Evolutionary conservation across 1,140 invertebrate species (phyloP).

Genomic region (Scaptomyza montana): DNA sequence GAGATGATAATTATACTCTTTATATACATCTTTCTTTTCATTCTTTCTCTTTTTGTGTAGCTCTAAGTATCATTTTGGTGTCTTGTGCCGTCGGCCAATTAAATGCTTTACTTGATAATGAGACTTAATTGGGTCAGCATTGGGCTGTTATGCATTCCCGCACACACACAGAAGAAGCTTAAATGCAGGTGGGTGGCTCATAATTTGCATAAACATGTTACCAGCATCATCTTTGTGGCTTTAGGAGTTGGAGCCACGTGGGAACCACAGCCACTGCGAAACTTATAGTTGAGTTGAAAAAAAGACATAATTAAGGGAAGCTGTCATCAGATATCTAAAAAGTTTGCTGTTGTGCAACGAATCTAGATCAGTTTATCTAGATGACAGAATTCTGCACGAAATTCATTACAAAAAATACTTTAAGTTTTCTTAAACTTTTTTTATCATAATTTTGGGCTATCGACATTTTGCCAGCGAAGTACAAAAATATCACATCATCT

Average conservation of each 20-base stretch:
- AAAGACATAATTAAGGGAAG: neutral
- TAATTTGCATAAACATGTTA: neutral
- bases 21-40: neutral
- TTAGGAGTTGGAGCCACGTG: conserved; percentile 7
- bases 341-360: neutral
- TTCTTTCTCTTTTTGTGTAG: neutral
- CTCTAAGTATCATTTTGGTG: conserved; percentile 1
- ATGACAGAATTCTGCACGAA: neutral
- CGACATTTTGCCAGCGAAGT: conserved; percentile 1
- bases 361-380: neutral
- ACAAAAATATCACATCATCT: no score
- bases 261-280: neutral
- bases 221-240: conserved; percentile 8
- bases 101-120: conserved; percentile 67
- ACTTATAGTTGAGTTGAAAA: neutral
- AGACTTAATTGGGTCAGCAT: conserved; percentile 71
- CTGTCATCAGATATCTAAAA: neutral
- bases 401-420: neutral
- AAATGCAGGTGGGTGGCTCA: conserved; percentile 41
- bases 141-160: conserved; percentile 39
- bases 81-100: conserved; percentile 47
- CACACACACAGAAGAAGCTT: conserved; percentile 15
- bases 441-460: conserved; percentile 8
- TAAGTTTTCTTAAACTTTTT: neutral
- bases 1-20: conserved; percentile 45